phyloP scores from a whole-genome alignment of 1,140 invertebrate species.

The Condylostylus longicornis region DNA sequence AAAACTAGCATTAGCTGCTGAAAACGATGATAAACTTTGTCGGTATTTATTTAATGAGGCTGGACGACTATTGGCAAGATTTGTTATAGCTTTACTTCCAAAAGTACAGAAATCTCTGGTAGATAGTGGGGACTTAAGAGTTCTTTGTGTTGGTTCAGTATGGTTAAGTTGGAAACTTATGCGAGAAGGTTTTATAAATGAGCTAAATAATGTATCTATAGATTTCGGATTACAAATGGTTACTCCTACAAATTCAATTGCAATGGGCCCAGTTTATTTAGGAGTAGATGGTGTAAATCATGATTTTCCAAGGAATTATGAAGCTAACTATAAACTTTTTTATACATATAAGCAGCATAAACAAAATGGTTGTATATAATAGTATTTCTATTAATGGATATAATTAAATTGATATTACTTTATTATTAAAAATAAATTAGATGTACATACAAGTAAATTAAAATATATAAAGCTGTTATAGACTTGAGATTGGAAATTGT shows the following conservation, averaged over 20 bases:
- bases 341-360: too few relatives aligned
- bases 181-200: slow-evolving; percentile 48
- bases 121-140: slow-evolving; percentile 48
- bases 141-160: slow-evolving; percentile 89
- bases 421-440: too few relatives aligned
- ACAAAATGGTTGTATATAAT: too few relatives aligned
- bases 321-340: slow-evolving; percentile 35
- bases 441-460: too few relatives aligned
- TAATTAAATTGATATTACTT: too few relatives aligned
- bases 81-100: slow-evolving; percentile 52
- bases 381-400: too few relatives aligned
- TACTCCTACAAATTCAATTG: slow-evolving; percentile 45
- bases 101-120: slow-evolving; percentile 47
- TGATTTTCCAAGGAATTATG: slow-evolving; percentile 33
- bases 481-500: too few relatives aligned
- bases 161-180: slow-evolving; percentile 85
- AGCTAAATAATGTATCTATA: slow-evolving; percentile 35
- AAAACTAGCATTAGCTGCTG: slow-evolving; percentile 51
- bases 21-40: slow-evolving; percentile 55
- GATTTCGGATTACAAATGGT: slow-evolving; percentile 47
- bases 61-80: slow-evolving; percentile 55
- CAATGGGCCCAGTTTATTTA: slow-evolving; percentile 59
- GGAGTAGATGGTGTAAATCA: slow-evolving; percentile 45
- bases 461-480: too few relatives aligned
- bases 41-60: slow-evolving; percentile 59